Evolutionary conservation across 2,113 vertebrate species (phyloP), one percentile per base, ranked within the genome.

Genomic region (Chunga burmeisteri): DNA sequence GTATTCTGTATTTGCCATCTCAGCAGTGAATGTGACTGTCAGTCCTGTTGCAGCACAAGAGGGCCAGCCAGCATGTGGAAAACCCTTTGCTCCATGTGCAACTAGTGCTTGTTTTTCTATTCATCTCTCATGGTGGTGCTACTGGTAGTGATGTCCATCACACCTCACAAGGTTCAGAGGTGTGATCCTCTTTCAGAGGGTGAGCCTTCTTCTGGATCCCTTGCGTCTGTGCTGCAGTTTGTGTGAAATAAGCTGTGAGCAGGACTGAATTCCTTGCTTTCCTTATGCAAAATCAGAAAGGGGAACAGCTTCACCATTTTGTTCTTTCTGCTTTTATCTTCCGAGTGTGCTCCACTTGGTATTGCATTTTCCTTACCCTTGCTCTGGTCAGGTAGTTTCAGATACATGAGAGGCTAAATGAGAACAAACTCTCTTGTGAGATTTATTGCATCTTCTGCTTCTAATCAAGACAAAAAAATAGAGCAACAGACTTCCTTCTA

Each of bases 391-490:
- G 73, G 89, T 89, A 93, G 81, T 90, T 91, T 91, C 72, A 88
- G 62, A 89, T 87, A 72, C 36, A 87, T 1, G 21, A 80, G 70
- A 79, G 20, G 50, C 62, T 93, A 89, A 91, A 87, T 80, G 70
- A 93, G 91, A 95, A 89, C 66, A 81, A 94, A 86, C 53, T 85
- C 82, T 91, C 72, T 81, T 52, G 20, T 72, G 86, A 94, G 86
- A 95, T 95, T 97, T 95, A 94, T 95, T 94, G 58, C 89, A 70
- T 90, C 66, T 97, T 91, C 96, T 97, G 95, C 89, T 97, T 95
- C 87, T 96, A 94, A 94, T 95, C 84, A 94, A 95, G 50, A 55
- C 78, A 90, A 81, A 90, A 94, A 95, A 91, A 91, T 34, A 91
- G 38, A 88, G 63, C 91, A 96, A 78, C 81, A 94, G 78, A 32